A percentile compares a stretch with the other conserved stretches of the same genome.
Conservation (phyloP, 2,888 invertebrate species). For the Ariolimax columbianus region DNA sequence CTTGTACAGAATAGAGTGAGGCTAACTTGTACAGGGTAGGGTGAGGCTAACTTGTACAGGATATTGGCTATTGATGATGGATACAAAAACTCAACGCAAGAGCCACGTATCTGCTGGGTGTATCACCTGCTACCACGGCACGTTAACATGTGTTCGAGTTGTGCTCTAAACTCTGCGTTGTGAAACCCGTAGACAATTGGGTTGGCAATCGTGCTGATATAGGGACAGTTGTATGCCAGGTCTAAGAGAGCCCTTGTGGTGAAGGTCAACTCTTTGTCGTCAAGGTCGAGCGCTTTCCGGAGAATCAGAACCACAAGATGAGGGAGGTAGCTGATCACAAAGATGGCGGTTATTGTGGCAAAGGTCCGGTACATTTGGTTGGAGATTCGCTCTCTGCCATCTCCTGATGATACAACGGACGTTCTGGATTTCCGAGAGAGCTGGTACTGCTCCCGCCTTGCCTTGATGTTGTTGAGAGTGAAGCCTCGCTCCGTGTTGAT, state of each 20-base stretch:
- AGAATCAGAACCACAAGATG: constrained; percentile 48
- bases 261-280: constrained; percentile 19
- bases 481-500: neutral
- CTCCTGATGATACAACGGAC: neutral
- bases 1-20: too few species aligned
- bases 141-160: constrained; percentile 26
- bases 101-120: too few species aligned
- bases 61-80: too few species aligned
- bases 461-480: neutral
- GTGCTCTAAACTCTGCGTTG: constrained; percentile 45
- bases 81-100: too few species aligned
- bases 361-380: constrained; percentile 49
- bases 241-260: constrained; percentile 37
- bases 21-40: too few species aligned
- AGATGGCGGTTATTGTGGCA: constrained; percentile 45
- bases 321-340: constrained; percentile 53
- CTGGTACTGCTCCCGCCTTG: neutral
- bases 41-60: too few species aligned
- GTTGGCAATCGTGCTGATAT: constrained; percentile 51
- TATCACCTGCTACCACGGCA: neutral
- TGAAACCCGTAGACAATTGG: constrained; percentile 52
- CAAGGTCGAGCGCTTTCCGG: neutral
- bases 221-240: constrained; percentile 51
- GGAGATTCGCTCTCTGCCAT: constrained; percentile 20
- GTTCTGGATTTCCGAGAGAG: neutral